Evolutionary conservation across 2,888 invertebrate species (phyloP).

Genomic region (Parnassius smintheus): DNA sequence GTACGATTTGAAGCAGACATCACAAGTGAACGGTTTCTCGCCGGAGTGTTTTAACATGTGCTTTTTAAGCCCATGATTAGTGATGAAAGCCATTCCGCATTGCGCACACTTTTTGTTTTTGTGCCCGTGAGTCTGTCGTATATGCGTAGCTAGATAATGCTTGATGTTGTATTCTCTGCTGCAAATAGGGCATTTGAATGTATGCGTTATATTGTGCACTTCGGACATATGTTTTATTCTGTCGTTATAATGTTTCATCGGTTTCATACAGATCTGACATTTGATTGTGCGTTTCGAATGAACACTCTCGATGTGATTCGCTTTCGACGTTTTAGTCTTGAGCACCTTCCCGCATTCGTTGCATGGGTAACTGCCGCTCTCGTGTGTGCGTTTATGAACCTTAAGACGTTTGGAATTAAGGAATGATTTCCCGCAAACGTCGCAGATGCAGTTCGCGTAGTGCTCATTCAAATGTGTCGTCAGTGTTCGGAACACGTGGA

Average conservation of each 20-base stretch:
- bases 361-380: slow-evolving; percentile 64
- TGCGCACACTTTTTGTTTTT: slow-evolving; percentile 70
- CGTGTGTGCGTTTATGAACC: slow-evolving; percentile 74
- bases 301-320: slow-evolving; percentile 63
- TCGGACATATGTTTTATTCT: slow-evolving; percentile 71
- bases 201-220: slow-evolving; percentile 62
- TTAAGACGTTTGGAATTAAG: slow-evolving; percentile 70
- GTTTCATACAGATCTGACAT: slow-evolving; percentile 64
- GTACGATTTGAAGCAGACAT: slow-evolving; percentile 65
- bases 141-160: slow-evolving; percentile 68
- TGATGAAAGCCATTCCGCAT: slow-evolving; percentile 73
- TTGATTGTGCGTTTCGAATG: slow-evolving; percentile 62
- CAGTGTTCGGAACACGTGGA: slow-evolving; percentile 64
- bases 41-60: slow-evolving; percentile 63
- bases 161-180: slow-evolving; percentile 62
- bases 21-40: slow-evolving; percentile 57
- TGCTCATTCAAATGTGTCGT: slow-evolving; percentile 75
- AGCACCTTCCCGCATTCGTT: slow-evolving; percentile 58
- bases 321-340: slow-evolving; percentile 58
- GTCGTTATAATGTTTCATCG: slow-evolving; percentile 72
- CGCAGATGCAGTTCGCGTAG: slow-evolving; percentile 73
- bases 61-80: slow-evolving; percentile 54
- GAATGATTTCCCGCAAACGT: slow-evolving; percentile 75
- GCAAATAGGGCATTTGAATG: slow-evolving; percentile 62
- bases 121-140: slow-evolving; percentile 66